Evolutionary conservation across 2,797 vertebrate genomes (phyloP), one percentile per base, ranked within the genome.

Genomic region (Poeciliopsis infans): DNA sequence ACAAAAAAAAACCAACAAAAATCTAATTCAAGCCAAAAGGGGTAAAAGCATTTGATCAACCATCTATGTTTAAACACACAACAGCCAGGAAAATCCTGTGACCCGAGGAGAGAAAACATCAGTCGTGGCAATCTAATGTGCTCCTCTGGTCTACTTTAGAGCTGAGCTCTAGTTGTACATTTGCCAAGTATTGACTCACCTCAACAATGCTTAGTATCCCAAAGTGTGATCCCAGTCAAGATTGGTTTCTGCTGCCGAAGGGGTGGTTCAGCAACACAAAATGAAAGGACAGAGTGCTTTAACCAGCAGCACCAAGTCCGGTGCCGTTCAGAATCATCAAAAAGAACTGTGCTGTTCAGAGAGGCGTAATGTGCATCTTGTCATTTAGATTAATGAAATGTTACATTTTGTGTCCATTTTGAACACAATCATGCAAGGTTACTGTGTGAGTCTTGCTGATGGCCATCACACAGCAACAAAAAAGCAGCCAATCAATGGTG

Each of bases 181-280:
- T 87, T 90, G 87, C 92, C 92, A 93, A 88, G 85, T 92, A 94
- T 93, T 84, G 94, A 94, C 91, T 91, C 74, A 78, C 73, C 82
- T 93, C 90, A 91, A 85, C 91, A 91, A 86, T 93, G 92, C 93
- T 94, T 94, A 93, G 89, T 84, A 86, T 89, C 89, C 86, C 68
- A 87, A 89, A 90, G 87, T 91, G 83, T 83, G 92, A 94, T 92
- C 83, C 81, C 75, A 87, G 87, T 89, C 85, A 77, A 93, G 90
- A 90, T 88, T 87, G 91, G n/a, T 91, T 91, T 90, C 85, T 82
- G 87, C 84, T 81, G 87, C 88, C 82, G 83, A 78, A 83, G 79
- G 80, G 87, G 28, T 83, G 78, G 66, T 75, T 43, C 55, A 70
- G 81, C 81, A 77, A 86, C 85, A 86, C 81, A 81, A 80, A 81